Conservation (phyloP, 2,888 invertebrate species). For the Ditylenchus weischeri region DNA sequence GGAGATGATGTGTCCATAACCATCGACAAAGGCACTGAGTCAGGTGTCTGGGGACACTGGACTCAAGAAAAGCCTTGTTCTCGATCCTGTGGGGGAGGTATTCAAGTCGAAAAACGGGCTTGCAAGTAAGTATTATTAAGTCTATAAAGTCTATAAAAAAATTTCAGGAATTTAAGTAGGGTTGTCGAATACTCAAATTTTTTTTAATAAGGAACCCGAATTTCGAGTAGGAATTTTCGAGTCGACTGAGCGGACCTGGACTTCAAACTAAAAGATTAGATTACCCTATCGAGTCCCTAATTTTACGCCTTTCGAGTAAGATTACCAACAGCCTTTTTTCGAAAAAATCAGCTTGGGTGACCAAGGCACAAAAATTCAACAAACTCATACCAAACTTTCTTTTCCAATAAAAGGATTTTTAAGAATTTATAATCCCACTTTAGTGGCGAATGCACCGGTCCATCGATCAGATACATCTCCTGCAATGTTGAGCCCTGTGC, state of each 20-base stretch:
- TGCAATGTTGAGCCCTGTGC: slow-evolving; percentile 77
- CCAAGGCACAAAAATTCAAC: background rate
- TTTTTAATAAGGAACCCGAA: too few species aligned
- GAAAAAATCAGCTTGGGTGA: background rate
- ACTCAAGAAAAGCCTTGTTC: slow-evolving; percentile 79
- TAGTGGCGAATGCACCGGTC: slow-evolving; percentile 69
- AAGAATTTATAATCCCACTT: slow-evolving; percentile 5
- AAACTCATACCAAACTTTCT: background rate
- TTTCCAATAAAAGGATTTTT: background rate
- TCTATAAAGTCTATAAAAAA: background rate
- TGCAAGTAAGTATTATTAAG: slow-evolving; percentile 44
- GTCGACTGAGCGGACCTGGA: too few species aligned
- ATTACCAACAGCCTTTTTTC: too few species aligned
- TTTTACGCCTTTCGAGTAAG: too few species aligned
- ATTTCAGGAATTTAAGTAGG: background rate
- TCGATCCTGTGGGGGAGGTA: slow-evolving; percentile 86
- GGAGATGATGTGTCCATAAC: slow-evolving; percentile 53
- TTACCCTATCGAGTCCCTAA: too few species aligned
- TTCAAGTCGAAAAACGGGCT: slow-evolving; percentile 75
- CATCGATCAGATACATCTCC: slow-evolving; percentile 79
- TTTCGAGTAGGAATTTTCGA: too few species aligned
- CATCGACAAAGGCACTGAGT: slow-evolving; percentile 52
- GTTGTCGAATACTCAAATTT: too few species aligned
- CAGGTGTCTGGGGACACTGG: slow-evolving; percentile 70
- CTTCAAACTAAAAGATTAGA: too few species aligned